A percentile compares a stretch with the other conserved stretches of the same genome.
Evolutionary conservation across 1,140 invertebrate genomes (phyloP).

Genomic region (Telenomus remus): DNA sequence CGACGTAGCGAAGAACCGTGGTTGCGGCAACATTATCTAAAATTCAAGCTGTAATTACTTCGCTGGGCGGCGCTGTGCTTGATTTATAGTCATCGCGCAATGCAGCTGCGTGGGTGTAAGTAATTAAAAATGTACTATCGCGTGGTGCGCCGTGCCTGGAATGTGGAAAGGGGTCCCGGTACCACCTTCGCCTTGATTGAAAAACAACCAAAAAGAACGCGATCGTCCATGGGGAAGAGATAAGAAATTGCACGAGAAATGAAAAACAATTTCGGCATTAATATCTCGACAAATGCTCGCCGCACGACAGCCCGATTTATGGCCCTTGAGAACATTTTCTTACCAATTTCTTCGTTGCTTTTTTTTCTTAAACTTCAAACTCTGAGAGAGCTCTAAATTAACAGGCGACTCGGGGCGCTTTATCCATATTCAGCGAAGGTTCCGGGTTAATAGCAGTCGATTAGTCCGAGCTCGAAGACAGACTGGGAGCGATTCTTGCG

Average conservation of each 20-base stretch:
- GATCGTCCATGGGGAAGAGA: slow-evolving; percentile 59
- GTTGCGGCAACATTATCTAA: slow-evolving; percentile 77
- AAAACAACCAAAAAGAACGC: slow-evolving; percentile 59
- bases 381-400: background rate
- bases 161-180: slow-evolving; percentile 58
- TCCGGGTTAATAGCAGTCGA: slow-evolving; percentile 34
- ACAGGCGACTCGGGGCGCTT: slow-evolving; percentile 28
- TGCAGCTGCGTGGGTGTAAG: slow-evolving; percentile 77
- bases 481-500: slow-evolving; percentile 37
- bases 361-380: slow-evolving; percentile 3
- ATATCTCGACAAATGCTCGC: slow-evolving; percentile 53
- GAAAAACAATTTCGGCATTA: slow-evolving; percentile 61
- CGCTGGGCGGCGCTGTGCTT: slow-evolving; percentile 74
- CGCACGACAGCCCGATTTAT: slow-evolving; percentile 39
- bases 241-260: slow-evolving; percentile 56
- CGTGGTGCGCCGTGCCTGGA: slow-evolving; percentile 67
- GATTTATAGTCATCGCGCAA: slow-evolving; percentile 77
- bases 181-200: slow-evolving; percentile 66
- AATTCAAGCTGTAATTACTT: slow-evolving; percentile 78
- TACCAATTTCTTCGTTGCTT: background rate
- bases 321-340: slow-evolving; percentile 6
- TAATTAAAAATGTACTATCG: slow-evolving; percentile 78
- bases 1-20: slow-evolving; percentile 63
- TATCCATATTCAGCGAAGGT: slow-evolving; percentile 51
- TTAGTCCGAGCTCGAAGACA: slow-evolving; percentile 35